Evolutionary conservation across 2,113 vertebrate genomes (phyloP).

Genomic region (Ondatra zibethicus): DNA sequence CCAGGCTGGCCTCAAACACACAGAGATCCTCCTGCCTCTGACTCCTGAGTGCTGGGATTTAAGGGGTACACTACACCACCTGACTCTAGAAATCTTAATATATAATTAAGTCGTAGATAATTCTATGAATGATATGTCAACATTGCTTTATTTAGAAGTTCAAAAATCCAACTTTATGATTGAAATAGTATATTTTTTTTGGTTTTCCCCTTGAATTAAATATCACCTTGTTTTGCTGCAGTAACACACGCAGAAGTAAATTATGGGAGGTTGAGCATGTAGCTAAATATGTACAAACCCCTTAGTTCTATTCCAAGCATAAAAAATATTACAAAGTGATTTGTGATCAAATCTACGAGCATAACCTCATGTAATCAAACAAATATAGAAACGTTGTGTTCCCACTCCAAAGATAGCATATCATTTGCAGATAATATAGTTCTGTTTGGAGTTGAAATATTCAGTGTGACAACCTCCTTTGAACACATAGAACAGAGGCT

Average conservation of each 20-base stretch:
- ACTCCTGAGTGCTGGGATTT: too few species aligned
- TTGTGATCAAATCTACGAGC: not conserved
- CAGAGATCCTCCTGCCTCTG: too few species aligned
- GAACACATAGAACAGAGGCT: not conserved
- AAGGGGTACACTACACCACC: too few species aligned
- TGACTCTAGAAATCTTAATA: not conserved
- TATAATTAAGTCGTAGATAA: not conserved
- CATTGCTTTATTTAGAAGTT: constrained; percentile 46
- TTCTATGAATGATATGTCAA: constrained; percentile 43
- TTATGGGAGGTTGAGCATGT: not conserved
- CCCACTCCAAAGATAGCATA: not conserved
- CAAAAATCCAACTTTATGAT: constrained; percentile 47
- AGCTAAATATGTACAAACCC: not conserved
- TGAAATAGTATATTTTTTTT: constrained; percentile 26
- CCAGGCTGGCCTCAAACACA: fast-evolving
- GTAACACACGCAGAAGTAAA: not conserved
- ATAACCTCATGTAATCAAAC: not conserved
- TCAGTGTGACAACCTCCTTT: not conserved
- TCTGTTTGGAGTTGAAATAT: not conserved
- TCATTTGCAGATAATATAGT: constrained; percentile 13
- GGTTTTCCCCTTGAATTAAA: not conserved
- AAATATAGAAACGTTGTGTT: not conserved
- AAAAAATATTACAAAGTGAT: not conserved
- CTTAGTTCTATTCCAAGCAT: not conserved
- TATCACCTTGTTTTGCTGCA: not conserved